Conservation (phyloP, 2,888 invertebrate genomes). For the Troilus luridus region DNA sequence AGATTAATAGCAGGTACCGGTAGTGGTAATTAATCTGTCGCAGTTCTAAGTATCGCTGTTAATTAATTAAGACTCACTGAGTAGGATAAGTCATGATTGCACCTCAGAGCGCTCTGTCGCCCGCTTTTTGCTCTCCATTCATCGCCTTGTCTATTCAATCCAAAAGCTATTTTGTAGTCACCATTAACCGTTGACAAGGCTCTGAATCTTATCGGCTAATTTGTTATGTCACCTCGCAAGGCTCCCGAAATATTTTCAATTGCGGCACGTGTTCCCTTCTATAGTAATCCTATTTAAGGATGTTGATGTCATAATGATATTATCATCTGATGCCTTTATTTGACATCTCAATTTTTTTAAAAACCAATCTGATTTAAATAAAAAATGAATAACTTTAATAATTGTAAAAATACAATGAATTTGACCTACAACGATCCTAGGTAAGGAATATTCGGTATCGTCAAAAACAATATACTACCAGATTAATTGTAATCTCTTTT, state of each 20-base stretch:
- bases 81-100: background rate
- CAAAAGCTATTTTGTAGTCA: background rate
- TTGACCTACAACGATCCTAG: no score
- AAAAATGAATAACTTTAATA: no score
- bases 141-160: background rate
- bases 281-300: no score
- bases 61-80: constrained; percentile 33
- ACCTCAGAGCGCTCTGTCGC: background rate
- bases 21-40: constrained; percentile 43
- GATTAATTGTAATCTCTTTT: no score
- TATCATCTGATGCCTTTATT: no score
- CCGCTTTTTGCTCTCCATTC: constrained; percentile 30
- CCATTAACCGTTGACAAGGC: background rate
- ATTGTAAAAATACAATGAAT: no score
- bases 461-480: no score
- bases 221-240: background rate
- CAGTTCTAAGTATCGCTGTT: constrained; percentile 39
- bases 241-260: background rate
- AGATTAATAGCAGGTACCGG: constrained; percentile 28
- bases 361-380: no score
- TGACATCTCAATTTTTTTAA: no score
- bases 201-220: background rate
- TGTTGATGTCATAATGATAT: no score
- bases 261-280: background rate
- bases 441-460: no score